phyloP scores from a whole-genome alignment of 1,140 invertebrate genomes.

The Ylistrum balloti region DNA sequence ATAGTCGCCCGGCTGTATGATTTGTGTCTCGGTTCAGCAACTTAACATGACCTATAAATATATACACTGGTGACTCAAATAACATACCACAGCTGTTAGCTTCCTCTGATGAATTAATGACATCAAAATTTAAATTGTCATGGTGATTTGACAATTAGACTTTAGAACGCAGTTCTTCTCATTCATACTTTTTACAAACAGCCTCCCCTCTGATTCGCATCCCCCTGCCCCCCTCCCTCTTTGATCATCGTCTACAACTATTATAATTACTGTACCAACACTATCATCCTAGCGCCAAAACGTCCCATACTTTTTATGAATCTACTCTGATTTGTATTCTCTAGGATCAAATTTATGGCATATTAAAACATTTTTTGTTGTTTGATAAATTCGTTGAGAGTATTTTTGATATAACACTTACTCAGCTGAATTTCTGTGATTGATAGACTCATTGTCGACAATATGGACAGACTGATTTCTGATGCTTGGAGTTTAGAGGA shows the following conservation, averaged over 20 bases:
- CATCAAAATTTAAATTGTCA: constrained; percentile 11
- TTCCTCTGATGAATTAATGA: not conserved
- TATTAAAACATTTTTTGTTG: not conserved
- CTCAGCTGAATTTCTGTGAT: not conserved
- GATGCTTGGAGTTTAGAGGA: too few species aligned
- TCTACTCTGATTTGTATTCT: not conserved
- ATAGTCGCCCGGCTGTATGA: not conserved
- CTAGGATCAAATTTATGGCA: not conserved
- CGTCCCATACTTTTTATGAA: not conserved
- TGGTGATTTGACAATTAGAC: constrained; percentile 29
- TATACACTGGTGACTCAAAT: not conserved
- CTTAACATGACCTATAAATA: not conserved
- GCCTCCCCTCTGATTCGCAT: too few species aligned
- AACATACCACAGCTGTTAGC: not conserved
- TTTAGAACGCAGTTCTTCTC: too few species aligned
- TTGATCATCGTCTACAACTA: not conserved
- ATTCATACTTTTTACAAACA: too few species aligned
- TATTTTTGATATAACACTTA: not conserved
- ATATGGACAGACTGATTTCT: not conserved
- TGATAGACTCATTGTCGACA: not conserved
- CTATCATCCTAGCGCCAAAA: constrained; percentile 2
- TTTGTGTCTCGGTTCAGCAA: constrained; percentile 3
- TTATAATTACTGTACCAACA: not conserved
- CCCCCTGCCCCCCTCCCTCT: too few species aligned
- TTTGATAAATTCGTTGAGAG: not conserved